A percentile compares a stretch with the other conserved stretches of the same genome.
phyloP scores from a whole-genome alignment of 2,888 invertebrate genomes.

The Ornithoptera priamus region DNA sequence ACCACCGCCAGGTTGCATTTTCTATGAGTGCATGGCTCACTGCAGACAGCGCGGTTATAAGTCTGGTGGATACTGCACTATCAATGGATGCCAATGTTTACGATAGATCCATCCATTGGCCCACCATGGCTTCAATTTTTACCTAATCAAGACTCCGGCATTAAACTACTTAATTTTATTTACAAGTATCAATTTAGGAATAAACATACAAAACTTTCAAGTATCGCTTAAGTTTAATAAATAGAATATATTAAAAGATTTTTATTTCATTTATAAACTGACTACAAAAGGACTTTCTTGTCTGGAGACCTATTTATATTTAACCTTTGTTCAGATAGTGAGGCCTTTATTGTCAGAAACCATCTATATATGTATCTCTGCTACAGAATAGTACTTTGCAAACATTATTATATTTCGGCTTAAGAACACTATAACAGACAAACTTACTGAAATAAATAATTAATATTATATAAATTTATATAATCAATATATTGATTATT shows the following conservation, averaged over 20 bases:
- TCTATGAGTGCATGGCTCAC: conserved; percentile 56
- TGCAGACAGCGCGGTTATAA: conserved; percentile 50
- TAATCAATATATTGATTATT: too few relatives aligned
- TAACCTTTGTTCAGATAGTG: not conserved
- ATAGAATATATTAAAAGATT: not conserved
- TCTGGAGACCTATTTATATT: too few relatives aligned
- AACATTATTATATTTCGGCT: too few relatives aligned
- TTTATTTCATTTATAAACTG: not conserved
- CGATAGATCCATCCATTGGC: conserved; percentile 33
- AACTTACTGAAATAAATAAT: too few relatives aligned
- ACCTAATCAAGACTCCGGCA: not conserved
- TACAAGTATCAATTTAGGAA: not conserved
- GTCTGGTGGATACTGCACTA: conserved; percentile 56
- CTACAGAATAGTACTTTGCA: too few relatives aligned
- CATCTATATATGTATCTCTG: too few relatives aligned
- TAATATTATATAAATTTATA: too few relatives aligned
- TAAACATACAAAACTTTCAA: not conserved
- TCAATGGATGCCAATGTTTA: conserved; percentile 60
- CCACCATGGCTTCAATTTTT: not conserved
- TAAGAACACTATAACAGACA: too few relatives aligned
- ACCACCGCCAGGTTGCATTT: conserved; percentile 52
- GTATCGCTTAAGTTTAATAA: not conserved
- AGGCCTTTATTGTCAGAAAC: too few relatives aligned
- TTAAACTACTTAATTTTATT: too few relatives aligned
- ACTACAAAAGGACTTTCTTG: not conserved